phyloP scores from a whole-genome alignment of 2,888 invertebrate species.

The Eupithecia centaureata region DNA sequence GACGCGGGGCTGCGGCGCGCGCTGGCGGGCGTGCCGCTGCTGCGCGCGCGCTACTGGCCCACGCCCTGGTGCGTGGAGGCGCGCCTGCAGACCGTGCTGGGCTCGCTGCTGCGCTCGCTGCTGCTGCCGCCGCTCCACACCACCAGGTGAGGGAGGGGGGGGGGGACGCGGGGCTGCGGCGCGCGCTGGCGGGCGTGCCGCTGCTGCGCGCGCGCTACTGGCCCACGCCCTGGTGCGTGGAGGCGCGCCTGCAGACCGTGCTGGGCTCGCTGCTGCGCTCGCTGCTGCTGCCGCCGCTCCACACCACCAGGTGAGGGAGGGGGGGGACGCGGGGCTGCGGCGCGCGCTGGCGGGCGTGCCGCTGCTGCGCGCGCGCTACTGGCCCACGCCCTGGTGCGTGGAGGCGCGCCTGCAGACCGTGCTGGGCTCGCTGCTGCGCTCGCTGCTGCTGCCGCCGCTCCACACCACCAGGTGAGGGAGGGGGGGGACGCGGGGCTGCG shows the following conservation, averaged over 20 bases:
- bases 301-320: slow-evolving; percentile 48
- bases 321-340: no score
- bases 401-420: no score
- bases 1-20: slow-evolving; percentile 19
- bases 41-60: slow-evolving; percentile 90
- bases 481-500: no score
- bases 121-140: slow-evolving; percentile 78
- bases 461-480: no score
- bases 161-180: slow-evolving; percentile 50
- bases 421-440: no score
- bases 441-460: no score
- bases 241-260: slow-evolving; percentile 90
- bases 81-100: slow-evolving; percentile 89
- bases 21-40: slow-evolving; percentile 82
- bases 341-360: no score
- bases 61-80: slow-evolving; percentile 93
- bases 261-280: slow-evolving; percentile 88
- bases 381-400: no score
- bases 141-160: slow-evolving; percentile 43
- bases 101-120: slow-evolving; percentile 86
- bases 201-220: slow-evolving; percentile 88
- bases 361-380: no score
- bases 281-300: slow-evolving; percentile 79
- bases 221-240: slow-evolving; percentile 93
- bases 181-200: slow-evolving; percentile 77